Percentiles rank a stretch among this genome's conserved stretches.
These are phyloP conservation scores for Tenualosa thibaudeaui DNA, from an alignment of 2,797 vertebrate genomes.

Conservation along the genomic window DNA sequence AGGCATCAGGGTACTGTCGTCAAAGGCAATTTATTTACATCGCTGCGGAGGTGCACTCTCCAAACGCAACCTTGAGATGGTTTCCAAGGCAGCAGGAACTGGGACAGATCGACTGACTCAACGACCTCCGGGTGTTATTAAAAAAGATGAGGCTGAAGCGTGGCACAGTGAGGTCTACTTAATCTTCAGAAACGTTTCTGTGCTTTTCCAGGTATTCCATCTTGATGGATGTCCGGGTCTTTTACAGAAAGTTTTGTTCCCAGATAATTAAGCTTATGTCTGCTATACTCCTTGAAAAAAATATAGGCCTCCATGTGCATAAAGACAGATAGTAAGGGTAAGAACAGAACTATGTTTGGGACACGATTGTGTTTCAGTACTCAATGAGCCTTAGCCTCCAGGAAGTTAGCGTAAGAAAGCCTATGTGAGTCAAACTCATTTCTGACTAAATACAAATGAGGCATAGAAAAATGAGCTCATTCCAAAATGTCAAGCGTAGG, in stretches of 20 bases:
- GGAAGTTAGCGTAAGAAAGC: conserved; percentile 10
- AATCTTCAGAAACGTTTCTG: conserved; percentile 31
- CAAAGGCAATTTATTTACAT: conserved; percentile 46
- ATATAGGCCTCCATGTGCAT: neutral
- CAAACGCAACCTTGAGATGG: conserved; percentile 47
- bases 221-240: conserved; percentile 33
- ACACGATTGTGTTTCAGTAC: neutral
- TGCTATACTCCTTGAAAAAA: neutral
- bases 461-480: conserved; percentile 21
- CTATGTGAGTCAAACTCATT: conserved; percentile 29
- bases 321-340: neutral
- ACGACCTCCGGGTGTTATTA: conserved; percentile 38
- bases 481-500: conserved; percentile 24
- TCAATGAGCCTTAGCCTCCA: neutral
- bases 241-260: neutral
- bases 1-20: conserved; percentile 14
- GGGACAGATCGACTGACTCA: conserved; percentile 42
- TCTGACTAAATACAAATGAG: conserved; percentile 38
- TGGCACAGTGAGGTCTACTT: conserved; percentile 33
- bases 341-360: neutral
- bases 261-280: neutral
- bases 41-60: conserved; percentile 28
- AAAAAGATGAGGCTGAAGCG: conserved; percentile 42
- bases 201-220: conserved; percentile 36
- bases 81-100: conserved; percentile 37